Base-by-base conservation (phyloP, 92 coral and sea anemone species). In the Virgularia gustaviana region DNA sequence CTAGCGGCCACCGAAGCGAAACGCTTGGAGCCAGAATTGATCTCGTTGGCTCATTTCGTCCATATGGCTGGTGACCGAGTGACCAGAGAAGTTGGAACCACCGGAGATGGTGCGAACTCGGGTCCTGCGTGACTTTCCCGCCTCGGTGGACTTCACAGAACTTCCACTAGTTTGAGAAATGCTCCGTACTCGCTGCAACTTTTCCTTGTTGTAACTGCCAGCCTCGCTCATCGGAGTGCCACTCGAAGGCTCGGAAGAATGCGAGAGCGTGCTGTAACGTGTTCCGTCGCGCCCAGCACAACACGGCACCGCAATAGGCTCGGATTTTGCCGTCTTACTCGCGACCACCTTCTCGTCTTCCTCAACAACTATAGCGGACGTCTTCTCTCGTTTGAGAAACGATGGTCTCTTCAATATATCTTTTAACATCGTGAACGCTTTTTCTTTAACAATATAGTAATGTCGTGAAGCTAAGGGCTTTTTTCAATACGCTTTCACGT, bases 11-110 rank as follows among this genome's bases (percentile, higher is more conserved):
- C 75, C 75, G 27, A 68, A 68, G 8, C 75, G 53, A 32, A 30
- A 68, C 11, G 75, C 75, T 39, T 68, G 75, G 61, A 68, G 51
- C 61, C 75, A 68, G 35, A 68, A 36, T 19, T 68, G 75, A 34
- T 68, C 75, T 12, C 75, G 9, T 22, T 68, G 43, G 62, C 75
- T 68, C 29, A 68, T 59, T 31, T 68, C 33, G 33, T 68, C 75
- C 28, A 68, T 31, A 51, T 68, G 75, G 55, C 22, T 53, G 31
- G 51, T 49, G 51, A 68, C 51, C 9, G 75, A 68, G 37, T 68
- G 60, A 7, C 75, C 75, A 11, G 75, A 68, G 75, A 68, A 68
- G 61, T 68, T 68, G 2, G 75, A 68, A 11, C 60, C 59, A 16
- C 58, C 61, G 3, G 75, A 66, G 10, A 58, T 47, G 6, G 55